Conservation (phyloP, 2,797 vertebrate genomes). For the Syngnathus rostellatus region DNA sequence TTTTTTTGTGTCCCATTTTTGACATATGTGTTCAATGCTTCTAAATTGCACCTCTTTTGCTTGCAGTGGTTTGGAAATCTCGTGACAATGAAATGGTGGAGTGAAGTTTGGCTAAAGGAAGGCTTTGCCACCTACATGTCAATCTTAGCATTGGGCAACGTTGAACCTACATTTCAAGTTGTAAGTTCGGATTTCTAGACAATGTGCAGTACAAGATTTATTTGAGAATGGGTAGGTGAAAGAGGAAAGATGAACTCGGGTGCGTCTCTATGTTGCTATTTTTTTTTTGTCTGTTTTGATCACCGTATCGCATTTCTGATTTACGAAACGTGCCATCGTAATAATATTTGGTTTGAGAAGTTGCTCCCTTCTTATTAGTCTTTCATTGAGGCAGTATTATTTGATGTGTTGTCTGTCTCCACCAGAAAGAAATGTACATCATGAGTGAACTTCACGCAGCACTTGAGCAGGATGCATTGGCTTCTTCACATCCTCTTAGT, state of each 20-base stretch:
- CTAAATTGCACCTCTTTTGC: neutral
- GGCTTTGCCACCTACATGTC: constrained; percentile 67
- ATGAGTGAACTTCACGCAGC: constrained; percentile 35
- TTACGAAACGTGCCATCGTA: no score
- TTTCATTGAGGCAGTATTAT: neutral
- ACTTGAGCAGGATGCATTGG: constrained; percentile 55
- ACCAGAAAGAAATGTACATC: constrained; percentile 45
- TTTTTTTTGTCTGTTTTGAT: no score
- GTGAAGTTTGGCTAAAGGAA: constrained; percentile 72
- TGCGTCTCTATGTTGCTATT: no score
- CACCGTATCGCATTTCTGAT: no score
- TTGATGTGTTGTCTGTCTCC: constrained; percentile 5
- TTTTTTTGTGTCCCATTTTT: neutral
- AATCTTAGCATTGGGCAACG: constrained; percentile 35
- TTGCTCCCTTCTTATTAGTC: neutral
- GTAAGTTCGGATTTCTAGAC: constrained; percentile 35
- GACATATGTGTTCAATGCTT: neutral
- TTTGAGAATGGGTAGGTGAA: no score
- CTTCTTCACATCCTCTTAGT: constrained; percentile 59
- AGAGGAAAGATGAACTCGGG: no score
- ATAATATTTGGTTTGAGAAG: no score
- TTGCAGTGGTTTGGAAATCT: constrained; percentile 76
- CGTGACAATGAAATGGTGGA: constrained; percentile 79
- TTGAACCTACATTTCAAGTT: constrained; percentile 47
- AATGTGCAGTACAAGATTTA: neutral